phyloP scores from a whole-genome alignment of 1,140 invertebrate genomes.

The Elymnias hypermnestra region DNA sequence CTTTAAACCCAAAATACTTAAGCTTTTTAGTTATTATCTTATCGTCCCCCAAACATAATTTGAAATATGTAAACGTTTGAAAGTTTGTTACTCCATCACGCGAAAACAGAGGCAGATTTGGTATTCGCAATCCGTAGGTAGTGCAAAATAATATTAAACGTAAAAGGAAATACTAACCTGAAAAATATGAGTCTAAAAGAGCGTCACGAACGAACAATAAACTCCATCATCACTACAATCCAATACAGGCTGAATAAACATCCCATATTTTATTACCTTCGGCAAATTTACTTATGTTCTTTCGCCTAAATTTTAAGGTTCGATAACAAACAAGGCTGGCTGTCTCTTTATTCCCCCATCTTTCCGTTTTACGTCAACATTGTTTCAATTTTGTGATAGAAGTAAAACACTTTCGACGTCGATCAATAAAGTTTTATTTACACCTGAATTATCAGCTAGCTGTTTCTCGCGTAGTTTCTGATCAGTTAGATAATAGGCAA shows the following conservation, averaged over 20 bases:
- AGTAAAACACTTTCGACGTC: background rate
- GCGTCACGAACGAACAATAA: constrained; percentile 3
- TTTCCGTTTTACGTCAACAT: constrained; percentile 6
- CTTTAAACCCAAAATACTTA: no score
- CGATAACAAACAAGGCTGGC: constrained; percentile 7
- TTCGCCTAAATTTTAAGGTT: constrained; percentile 12
- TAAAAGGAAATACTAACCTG: background rate
- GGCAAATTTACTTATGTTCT: constrained; percentile 8
- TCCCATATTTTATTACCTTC: constrained; percentile 11
- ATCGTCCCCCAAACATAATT: no score
- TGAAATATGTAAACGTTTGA: no score
- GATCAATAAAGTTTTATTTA: background rate
- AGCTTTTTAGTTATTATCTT: no score
- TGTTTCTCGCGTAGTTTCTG: background rate
- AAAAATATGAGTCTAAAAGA: constrained; percentile 2
- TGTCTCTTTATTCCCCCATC: constrained; percentile 5
- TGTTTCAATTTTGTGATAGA: constrained; percentile 1
- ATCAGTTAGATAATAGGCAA: background rate
- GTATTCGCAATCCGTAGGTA: no score
- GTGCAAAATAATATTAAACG: constrained; percentile 7
- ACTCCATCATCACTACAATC: constrained; percentile 8
- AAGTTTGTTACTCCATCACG: no score
- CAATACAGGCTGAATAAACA: constrained; percentile 8
- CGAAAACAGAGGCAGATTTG: no score
- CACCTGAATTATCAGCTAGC: background rate